Base-by-base conservation (phyloP, 2,113 vertebrate species). In the Heterocephalus glaber region DNA sequence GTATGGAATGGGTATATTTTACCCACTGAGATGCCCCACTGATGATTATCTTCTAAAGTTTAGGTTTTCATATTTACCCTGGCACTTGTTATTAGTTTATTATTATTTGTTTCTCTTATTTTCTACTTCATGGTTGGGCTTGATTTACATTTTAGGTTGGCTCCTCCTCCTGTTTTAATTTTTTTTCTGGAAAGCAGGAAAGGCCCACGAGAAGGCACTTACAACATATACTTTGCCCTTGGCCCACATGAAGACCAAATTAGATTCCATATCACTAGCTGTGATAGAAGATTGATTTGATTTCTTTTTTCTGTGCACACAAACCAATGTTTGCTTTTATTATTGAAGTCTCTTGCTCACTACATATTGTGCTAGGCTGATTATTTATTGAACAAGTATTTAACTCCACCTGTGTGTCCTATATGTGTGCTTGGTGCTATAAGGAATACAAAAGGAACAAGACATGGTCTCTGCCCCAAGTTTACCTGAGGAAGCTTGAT, bases 101-200 rank as follows among this genome's bases (percentile, higher is more conserved):
- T 41, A 44, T 44, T 72, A 66, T 66, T 61, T 68, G 17, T 82
- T 60, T 77, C 70, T 54, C 17, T 85, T 19, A 66, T 74, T 93
- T 94, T 92, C 22, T 1, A 61, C 33, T 77, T 96, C 12, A 2
- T 79, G 7, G n/a, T 81, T 95, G 76, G 24, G 13, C 54, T 95
- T 74, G 70, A 56, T 86, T 95, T 95, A 35, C 33, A 56, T 83
- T 86, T 94, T 89, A 44, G 33, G 4, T 12, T 68, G 5, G 0
- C 24, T 94, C 33, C 20, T 89, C 63, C 33, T 77, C 26, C 3
- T 96, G 63, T 79, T 38, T 91, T 95, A 87, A 76, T 44, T 90
- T 70, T 88, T 80, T 89, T 54, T 20, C 20, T 33, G 38, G 60
- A 14, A 26, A 87, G 24, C 79, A 24, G 35, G 52, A 90, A 86